A percentile compares a stretch with the other conserved stretches of the same genome.
phyloP scores from a whole-genome alignment of 2,888 invertebrate genomes.

The Apamea sordens region DNA sequence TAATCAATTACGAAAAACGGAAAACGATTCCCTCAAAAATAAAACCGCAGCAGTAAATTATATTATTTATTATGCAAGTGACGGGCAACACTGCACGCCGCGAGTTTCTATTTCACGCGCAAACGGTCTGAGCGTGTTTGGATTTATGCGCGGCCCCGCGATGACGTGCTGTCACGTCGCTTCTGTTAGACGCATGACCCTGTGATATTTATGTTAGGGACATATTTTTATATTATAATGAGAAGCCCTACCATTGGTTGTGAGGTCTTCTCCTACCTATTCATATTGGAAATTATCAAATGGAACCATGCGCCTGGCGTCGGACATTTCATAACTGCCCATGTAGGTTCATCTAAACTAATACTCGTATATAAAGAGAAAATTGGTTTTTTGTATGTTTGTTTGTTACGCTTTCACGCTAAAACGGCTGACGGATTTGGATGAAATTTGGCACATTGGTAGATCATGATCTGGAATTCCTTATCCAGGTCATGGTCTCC shows the following conservation, averaged over 20 bases:
- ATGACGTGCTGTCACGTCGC: constrained; percentile 58
- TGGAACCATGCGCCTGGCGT: background rate
- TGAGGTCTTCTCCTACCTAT: background rate
- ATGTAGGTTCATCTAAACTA: too few species aligned
- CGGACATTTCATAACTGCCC: too few species aligned
- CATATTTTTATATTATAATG: constrained; percentile 29
- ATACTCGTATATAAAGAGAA: too few species aligned
- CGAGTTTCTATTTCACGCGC: constrained; percentile 83
- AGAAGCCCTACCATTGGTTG: background rate
- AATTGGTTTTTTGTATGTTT: background rate
- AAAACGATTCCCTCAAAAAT: constrained; percentile 24
- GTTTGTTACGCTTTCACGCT: background rate
- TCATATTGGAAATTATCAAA: background rate
- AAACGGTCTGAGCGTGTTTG: constrained; percentile 73
- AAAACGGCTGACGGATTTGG: background rate
- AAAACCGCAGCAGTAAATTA: constrained; percentile 59
- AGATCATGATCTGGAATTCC: background rate
- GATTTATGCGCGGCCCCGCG: constrained; percentile 77
- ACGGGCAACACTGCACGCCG: constrained; percentile 66
- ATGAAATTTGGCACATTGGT: background rate
- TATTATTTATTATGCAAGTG: constrained; percentile 71
- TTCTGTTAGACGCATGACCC: constrained; percentile 61
- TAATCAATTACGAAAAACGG: background rate
- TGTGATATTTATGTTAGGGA: constrained; percentile 39
- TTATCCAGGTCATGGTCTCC: too few species aligned